A percentile compares a stretch with the other conserved stretches of the same genome.
Evolutionary conservation across 2,113 vertebrate genomes (phyloP).

Genomic region (Nothobranchius furzeri): DNA sequence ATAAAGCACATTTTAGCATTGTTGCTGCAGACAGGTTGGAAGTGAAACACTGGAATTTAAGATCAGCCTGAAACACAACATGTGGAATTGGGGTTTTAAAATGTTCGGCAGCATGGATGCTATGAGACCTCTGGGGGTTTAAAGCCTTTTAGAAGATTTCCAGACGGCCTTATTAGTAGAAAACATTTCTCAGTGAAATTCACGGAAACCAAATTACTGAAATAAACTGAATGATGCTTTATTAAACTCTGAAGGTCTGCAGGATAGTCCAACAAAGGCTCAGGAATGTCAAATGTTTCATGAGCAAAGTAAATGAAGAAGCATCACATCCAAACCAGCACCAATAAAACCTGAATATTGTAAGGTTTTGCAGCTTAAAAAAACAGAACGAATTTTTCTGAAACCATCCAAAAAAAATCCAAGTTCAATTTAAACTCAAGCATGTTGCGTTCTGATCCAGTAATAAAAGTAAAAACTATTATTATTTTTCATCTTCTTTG

Average conservation of each 20-base stretch:
- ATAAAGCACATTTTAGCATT: neutral
- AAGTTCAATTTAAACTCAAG: no score
- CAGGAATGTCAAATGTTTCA: no score
- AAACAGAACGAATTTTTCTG: no score
- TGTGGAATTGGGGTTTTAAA: neutral
- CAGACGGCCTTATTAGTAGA: neutral
- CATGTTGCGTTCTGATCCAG: no score
- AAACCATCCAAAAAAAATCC: no score
- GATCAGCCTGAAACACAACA: neutral
- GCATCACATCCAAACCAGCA: no score
- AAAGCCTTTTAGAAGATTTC: neutral
- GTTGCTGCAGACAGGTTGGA: neutral
- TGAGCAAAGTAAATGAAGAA: no score
- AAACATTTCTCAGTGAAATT: neutral
- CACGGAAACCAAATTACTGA: neutral
- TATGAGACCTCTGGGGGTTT: neutral
- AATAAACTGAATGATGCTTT: neutral
- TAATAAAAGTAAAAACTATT: no score
- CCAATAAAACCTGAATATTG: no score
- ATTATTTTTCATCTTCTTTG: neutral
- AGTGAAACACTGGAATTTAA: neutral
- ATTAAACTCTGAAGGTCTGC: no score
- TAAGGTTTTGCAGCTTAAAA: no score
- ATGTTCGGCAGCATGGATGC: neutral
- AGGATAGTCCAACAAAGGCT: no score